A percentile compares a stretch with the other conserved stretches of the same genome.
Conservation (phyloP, 2,888 invertebrate species). For the Clitarchus hookeri region DNA sequence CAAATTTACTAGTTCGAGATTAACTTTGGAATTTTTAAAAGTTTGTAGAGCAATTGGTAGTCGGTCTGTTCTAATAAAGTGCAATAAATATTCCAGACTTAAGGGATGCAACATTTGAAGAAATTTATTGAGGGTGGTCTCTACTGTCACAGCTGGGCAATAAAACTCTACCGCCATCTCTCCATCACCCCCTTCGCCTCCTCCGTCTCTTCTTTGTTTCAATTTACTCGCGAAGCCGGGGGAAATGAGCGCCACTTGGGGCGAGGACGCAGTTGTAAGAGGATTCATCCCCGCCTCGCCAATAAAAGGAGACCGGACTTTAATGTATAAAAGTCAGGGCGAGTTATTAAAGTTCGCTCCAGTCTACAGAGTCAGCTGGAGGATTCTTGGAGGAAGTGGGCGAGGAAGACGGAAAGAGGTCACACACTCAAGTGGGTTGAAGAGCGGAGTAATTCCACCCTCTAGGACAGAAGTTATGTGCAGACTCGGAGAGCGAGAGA, state of each 20-base stretch:
- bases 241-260: constrained; percentile 14
- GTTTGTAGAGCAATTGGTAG: background rate
- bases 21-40: background rate
- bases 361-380: background rate
- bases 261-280: background rate
- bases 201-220: background rate
- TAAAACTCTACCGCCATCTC: background rate
- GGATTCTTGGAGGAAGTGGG: background rate
- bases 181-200: background rate
- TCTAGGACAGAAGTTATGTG: background rate
- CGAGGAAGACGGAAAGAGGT: background rate
- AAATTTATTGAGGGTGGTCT: background rate
- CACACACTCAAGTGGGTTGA: background rate
- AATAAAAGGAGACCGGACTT: constrained; percentile 14
- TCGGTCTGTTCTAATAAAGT: background rate
- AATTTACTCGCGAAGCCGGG: background rate
- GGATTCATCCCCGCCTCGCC: constrained; percentile 2
- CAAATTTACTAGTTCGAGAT: background rate
- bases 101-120: constrained; percentile 1
- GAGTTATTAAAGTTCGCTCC: background rate
- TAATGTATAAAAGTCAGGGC: background rate
- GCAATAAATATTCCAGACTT: background rate
- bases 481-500: background rate
- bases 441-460: constrained; percentile 8
- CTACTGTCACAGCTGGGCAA: constrained; percentile 14